A percentile compares a stretch with the other conserved stretches of the same genome.
phyloP scores from a whole-genome alignment of 2,113 vertebrate species.

The Etheostoma cragini region DNA sequence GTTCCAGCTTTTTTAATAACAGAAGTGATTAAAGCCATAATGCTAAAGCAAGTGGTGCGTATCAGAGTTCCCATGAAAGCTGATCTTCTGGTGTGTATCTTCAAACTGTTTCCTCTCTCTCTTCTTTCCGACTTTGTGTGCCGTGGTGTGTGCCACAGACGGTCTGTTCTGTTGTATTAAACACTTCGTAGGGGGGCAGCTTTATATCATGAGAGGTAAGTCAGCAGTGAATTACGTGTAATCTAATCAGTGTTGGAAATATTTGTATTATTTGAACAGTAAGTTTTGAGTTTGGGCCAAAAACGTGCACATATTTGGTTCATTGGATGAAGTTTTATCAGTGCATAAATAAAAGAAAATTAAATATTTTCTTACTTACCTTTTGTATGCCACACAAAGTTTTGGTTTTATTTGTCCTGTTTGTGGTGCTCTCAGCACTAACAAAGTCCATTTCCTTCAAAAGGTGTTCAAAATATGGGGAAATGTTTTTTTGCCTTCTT shows the following conservation, averaged over 20 bases:
- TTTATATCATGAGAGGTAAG: conserved; percentile 99
- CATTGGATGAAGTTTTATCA: not conserved
- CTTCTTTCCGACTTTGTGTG: conserved; percentile 63
- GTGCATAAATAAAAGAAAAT: not conserved
- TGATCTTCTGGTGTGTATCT: conserved; percentile 37
- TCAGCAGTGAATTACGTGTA: conserved; percentile 22
- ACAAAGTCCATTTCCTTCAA: no score
- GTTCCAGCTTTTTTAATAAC: conserved; percentile 21
- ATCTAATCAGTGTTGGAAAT: not conserved
- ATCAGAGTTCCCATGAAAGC: conserved; percentile 18
- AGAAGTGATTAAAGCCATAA: conserved; percentile 19
- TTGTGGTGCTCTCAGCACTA: not conserved
- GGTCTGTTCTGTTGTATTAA: conserved; percentile 99
- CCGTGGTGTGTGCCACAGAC: conserved; percentile 82
- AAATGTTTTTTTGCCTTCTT: no score
- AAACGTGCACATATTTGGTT: not conserved
- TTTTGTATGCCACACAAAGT: no score
- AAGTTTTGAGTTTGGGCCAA: not conserved
- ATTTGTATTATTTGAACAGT: not conserved
- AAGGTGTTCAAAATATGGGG: no score
- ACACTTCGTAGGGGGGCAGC: conserved; percentile 99
- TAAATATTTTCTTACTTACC: no score
- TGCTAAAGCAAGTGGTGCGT: conserved; percentile 17
- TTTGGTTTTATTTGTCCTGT: not conserved
- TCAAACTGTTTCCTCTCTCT: conserved; percentile 48